Percentiles rank a stretch among this genome's conserved stretches.
These are phyloP conservation scores for Erebia palarica DNA, from an alignment of 2,888 invertebrate species.

Conservation along the genomic window DNA sequence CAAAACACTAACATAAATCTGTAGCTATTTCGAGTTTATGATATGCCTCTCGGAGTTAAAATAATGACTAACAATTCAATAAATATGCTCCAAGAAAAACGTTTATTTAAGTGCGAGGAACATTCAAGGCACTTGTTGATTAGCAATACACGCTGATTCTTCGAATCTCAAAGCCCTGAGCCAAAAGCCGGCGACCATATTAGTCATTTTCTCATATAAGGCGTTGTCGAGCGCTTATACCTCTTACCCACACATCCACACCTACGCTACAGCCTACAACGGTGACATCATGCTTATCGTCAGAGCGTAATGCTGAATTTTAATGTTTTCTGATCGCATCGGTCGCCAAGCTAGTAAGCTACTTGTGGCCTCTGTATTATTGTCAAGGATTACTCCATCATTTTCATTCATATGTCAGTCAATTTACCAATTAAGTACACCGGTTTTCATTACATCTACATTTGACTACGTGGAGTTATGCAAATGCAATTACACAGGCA, in stretches of 20 bases:
- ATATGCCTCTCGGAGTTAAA: neutral
- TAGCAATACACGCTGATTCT: conserved; percentile 38
- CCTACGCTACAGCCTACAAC: conserved; percentile 52
- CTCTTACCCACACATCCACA: conserved; percentile 56
- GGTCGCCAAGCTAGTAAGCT: conserved; percentile 51
- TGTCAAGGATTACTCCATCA: conserved; percentile 50
- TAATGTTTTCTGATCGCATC: conserved; percentile 58
- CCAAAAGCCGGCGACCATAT: conserved; percentile 60
- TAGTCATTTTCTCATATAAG: conserved; percentile 76
- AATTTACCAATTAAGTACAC: conserved; percentile 17
- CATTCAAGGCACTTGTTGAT: conserved; percentile 48
- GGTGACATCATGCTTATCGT: conserved; percentile 71
- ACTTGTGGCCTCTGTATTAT: conserved; percentile 40
- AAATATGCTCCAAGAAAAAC: conserved; percentile 17
- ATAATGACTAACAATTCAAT: conserved; percentile 7
- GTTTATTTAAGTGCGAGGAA: conserved; percentile 47
- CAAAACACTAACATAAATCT: neutral
- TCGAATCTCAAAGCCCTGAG: conserved; percentile 54
- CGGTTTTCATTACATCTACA: conserved; percentile 13
- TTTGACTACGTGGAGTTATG: conserved; percentile 1
- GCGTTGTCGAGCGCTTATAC: conserved; percentile 55
- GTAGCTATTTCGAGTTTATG: neutral
- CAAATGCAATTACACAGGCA: conserved; percentile 19
- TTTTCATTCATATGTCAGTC: conserved; percentile 23
- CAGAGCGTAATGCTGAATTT: conserved; percentile 60